These are phyloP conservation scores for Caenorhabditis sp. DNA, from an alignment of 2,888 invertebrate species.

Conservation along the genomic window DNA sequence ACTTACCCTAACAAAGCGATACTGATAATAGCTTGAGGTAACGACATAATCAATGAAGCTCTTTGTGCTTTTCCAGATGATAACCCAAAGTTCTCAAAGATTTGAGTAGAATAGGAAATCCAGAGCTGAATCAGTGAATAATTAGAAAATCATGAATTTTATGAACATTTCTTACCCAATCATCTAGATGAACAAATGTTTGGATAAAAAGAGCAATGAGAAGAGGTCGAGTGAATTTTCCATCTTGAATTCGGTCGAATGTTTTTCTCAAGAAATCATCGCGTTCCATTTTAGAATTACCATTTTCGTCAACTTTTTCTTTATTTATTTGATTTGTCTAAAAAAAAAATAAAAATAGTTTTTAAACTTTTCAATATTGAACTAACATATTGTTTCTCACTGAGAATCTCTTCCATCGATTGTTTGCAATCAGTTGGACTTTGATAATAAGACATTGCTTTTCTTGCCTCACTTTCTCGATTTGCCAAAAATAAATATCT, in stretches of 20 bases:
- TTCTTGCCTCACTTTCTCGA: slow-evolving; percentile 46
- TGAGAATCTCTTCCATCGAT: slow-evolving; percentile 41
- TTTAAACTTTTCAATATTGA: not conserved
- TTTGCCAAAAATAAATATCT: slow-evolving; percentile 55
- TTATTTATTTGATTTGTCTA: slow-evolving; percentile 30
- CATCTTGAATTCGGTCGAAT: slow-evolving; percentile 36
- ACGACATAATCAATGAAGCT: slow-evolving; percentile 59
- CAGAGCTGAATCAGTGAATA: slow-evolving; percentile 68
- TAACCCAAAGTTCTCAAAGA: slow-evolving; percentile 61
- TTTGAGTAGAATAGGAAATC: slow-evolving; percentile 67
- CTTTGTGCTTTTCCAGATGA: slow-evolving; percentile 50
- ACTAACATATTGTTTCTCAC: slow-evolving; percentile 35
- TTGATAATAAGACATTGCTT: slow-evolving; percentile 59
- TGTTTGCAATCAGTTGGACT: slow-evolving; percentile 36
- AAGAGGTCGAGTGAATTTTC: slow-evolving; percentile 60
- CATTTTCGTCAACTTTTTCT: slow-evolving; percentile 37
- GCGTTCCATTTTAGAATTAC: slow-evolving; percentile 25
- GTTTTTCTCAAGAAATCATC: slow-evolving; percentile 5
- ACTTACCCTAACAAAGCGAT: slow-evolving; percentile 43
- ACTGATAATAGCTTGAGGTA: slow-evolving; percentile 57
- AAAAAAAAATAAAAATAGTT: slow-evolving; percentile 8
- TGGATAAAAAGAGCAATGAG: slow-evolving; percentile 59
- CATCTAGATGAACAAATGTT: slow-evolving; percentile 65
- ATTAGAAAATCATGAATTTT: not conserved
- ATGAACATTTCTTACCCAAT: slow-evolving; percentile 54